Base-by-base conservation (phyloP, 2,888 invertebrate species). In the Teleiodes luculella region DNA sequence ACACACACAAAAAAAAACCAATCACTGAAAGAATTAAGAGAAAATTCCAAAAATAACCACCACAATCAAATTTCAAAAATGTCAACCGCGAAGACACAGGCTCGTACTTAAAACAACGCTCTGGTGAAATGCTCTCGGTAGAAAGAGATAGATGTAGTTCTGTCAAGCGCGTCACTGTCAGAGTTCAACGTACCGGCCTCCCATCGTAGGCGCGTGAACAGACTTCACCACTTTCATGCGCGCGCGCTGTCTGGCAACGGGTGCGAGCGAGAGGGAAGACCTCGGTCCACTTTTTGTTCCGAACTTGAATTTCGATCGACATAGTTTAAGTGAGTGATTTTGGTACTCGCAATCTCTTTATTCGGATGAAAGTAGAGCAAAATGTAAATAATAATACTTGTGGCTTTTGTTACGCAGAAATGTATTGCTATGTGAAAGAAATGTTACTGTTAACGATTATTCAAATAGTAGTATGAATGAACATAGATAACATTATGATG, bases 141-240 rank as follows among this genome's bases (percentile, higher is more conserved):
- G 78, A 85, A 59, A 58, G 82, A 75, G 86, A 86, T 65, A 66
- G 70, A 59, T 60, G 60, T 66, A 67, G 63, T 70, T 76, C 72
- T 65, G 66, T 61, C 62, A 65, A 69, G 64, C 65, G 67, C 61
- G 72, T 68, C 72, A 73, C 68, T 66, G 76, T 63, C 58, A 65
- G 79, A 76, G 87, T 86, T 87, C 86, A 87, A 74, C 78, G 86
- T 78, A 83, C 86, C 79, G 81, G 71, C 83, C 86, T 83, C 81
- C 78, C 73, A 72, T 35, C 78, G 80, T 84, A 80, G 85, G 85
- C 85, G 86, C 83, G 81, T 74, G 84, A 83, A 81, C 69, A 75
- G 73, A 57, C 58, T 55, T 39, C 46, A 54, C 30, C 72, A 33
- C 62, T 85, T 74, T 52, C 61, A 36, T 73, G 48, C 61, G 56